phyloP scores from a whole-genome alignment of 2,797 vertebrate species.

The Trichosurus vulpecula region DNA sequence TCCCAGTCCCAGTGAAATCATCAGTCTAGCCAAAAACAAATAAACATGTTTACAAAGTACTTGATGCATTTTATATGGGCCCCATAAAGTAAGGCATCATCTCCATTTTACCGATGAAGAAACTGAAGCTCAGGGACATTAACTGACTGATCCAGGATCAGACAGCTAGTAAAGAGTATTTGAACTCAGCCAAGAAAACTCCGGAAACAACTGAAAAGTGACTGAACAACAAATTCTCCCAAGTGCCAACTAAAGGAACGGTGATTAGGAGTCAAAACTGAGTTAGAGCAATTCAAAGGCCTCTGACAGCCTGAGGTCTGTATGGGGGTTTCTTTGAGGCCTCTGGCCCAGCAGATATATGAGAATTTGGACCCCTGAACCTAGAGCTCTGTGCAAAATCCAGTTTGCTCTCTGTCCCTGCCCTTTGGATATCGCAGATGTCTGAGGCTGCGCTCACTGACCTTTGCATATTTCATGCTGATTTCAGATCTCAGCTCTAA shows the following conservation, averaged over 20 bases:
- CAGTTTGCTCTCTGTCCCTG: background rate
- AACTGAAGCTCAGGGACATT: background rate
- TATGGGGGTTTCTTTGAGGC: slow-evolving; percentile 7
- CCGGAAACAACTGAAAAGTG: background rate
- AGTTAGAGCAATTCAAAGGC: background rate
- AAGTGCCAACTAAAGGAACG: background rate
- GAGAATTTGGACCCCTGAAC: background rate
- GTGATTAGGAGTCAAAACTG: background rate
- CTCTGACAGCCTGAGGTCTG: background rate
- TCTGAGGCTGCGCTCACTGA: background rate
- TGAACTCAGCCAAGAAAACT: background rate
- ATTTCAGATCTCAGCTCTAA: slow-evolving; percentile 27
- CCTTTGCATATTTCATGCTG: background rate
- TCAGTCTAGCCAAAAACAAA: background rate
- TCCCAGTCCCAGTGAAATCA: background rate
- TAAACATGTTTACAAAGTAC: background rate
- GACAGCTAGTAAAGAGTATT: background rate
- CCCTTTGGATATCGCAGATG: background rate
- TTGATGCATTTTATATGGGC: background rate
- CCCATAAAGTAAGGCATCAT: background rate
- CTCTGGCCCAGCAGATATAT: background rate
- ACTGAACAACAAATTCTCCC: background rate
- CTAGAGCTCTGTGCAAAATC: background rate
- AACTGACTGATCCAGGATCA: background rate
- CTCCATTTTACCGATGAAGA: background rate